Conservation (phyloP, 2,113 vertebrate species). For the Rhea americana region DNA sequence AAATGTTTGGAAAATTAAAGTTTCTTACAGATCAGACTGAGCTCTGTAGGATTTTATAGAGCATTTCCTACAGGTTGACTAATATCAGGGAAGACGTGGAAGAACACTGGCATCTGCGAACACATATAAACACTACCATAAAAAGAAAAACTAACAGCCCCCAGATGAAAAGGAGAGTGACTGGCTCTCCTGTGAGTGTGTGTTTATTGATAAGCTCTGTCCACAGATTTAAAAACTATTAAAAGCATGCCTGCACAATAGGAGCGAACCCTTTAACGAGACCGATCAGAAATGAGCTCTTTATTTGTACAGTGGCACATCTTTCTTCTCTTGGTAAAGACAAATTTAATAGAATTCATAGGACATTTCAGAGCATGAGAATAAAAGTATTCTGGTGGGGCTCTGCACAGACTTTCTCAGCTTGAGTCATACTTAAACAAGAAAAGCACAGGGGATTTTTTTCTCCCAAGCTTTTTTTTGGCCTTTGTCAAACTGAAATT, state of each 20-base stretch:
- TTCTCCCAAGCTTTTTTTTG: neutral
- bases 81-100: constrained; percentile 17
- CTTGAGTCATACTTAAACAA: constrained; percentile 11
- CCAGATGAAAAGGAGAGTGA: constrained; percentile 11
- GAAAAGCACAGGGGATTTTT: neutral
- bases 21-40: neutral
- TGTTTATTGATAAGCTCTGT: constrained; percentile 54
- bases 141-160: constrained; percentile 37
- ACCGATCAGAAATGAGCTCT: neutral
- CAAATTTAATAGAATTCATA: neutral
- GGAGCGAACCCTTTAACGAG: constrained; percentile 6
- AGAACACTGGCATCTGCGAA: constrained; percentile 17
- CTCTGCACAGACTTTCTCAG: neutral
- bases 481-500: neutral
- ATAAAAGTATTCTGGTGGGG: neutral
- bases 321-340: constrained; percentile 9
- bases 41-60: neutral
- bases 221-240: constrained; percentile 29
- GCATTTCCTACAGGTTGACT: constrained; percentile 23
- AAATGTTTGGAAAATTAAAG: neutral
- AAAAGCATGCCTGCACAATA: constrained; percentile 1
- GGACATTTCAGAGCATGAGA: constrained; percentile 2
- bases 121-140: constrained; percentile 52
- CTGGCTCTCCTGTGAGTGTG: neutral
- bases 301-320: neutral